Conservation (phyloP, 2,113 vertebrate genomes). For the Neogale vison region DNA sequence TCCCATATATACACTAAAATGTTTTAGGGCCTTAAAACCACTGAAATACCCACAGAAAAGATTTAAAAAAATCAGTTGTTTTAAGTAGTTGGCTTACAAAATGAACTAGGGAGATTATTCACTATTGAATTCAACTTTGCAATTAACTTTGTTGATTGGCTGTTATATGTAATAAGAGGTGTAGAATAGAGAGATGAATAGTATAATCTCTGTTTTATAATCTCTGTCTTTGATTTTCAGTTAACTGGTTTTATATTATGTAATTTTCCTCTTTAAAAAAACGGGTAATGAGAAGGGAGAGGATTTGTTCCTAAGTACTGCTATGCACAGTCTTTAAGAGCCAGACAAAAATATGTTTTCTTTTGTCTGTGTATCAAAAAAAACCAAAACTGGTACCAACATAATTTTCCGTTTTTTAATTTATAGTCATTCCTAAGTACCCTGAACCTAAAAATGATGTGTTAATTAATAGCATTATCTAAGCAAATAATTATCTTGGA, state of each 20-base stretch:
- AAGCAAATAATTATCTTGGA: not conserved
- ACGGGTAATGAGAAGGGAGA: not conserved
- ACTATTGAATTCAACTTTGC: slow-evolving; percentile 24
- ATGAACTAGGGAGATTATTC: not conserved
- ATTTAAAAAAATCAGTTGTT: not conserved
- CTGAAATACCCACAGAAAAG: not conserved
- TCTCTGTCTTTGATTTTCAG: not conserved
- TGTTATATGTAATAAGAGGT: not conserved
- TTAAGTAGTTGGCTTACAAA: slow-evolving; percentile 34
- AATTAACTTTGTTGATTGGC: slow-evolving; percentile 1
- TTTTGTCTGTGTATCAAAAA: not conserved
- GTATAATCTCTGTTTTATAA: not conserved
- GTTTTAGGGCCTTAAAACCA: not conserved
- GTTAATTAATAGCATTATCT: not conserved
- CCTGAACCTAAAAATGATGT: not conserved
- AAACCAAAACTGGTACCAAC: not conserved
- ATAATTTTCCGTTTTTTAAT: slow-evolving; percentile 43
- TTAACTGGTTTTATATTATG: slow-evolving; percentile 10
- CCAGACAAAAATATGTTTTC: not conserved
- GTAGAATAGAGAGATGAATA: not conserved
- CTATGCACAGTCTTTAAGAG: slow-evolving; percentile 36
- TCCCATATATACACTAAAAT: not conserved
- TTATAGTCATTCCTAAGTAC: not conserved
- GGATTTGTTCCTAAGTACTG: not conserved
- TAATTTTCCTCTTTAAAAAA: not conserved